Evolutionary conservation across 2,797 vertebrate species (phyloP).

Genomic region (Melanogrammus aeglefinus): DNA sequence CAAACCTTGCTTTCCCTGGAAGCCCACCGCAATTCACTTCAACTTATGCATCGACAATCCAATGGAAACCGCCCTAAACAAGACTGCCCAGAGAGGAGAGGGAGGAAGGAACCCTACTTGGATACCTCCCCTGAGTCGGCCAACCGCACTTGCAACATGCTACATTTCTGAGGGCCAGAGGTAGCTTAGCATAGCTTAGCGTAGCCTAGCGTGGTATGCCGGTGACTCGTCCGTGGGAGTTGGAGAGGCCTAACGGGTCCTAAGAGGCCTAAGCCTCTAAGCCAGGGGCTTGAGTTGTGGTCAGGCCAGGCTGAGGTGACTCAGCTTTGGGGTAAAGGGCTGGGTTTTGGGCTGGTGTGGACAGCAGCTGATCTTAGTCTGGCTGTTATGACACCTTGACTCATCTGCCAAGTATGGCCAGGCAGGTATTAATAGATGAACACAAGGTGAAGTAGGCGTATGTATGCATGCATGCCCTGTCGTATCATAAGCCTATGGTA

Average conservation of each 20-base stretch:
- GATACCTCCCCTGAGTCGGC: constrained; percentile 36
- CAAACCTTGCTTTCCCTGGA: not conserved
- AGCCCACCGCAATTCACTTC: constrained; percentile 8
- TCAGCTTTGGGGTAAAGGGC: constrained; percentile 27
- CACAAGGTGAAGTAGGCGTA: constrained; percentile 11
- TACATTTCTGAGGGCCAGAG: constrained; percentile 39
- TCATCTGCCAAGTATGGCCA: constrained; percentile 40
- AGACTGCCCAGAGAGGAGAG: constrained; percentile 23
- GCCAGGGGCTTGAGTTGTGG: constrained; percentile 26
- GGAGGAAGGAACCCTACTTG: constrained; percentile 13
- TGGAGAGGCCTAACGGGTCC: not conserved
- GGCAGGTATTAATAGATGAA: constrained; percentile 19
- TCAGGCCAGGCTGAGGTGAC: constrained; percentile 37
- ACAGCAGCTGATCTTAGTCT: constrained; percentile 40
- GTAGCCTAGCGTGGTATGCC: constrained; percentile 18
- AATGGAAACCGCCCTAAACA: constrained; percentile 15
- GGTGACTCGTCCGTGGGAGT: constrained; percentile 12
- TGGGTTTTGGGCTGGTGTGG: constrained; percentile 34
- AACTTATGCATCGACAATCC: constrained; percentile 22
- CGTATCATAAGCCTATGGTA: not conserved
- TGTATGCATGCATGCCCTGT: not conserved
- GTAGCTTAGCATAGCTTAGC: constrained; percentile 36
- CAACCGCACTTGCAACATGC: constrained; percentile 57
- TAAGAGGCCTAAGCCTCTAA: constrained; percentile 18
- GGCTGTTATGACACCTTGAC: constrained; percentile 45